Percentiles rank a stretch among this genome's conserved stretches.
Evolutionary conservation across 2,888 invertebrate genomes (phyloP).

Genomic region (Drosophila formosana): DNA sequence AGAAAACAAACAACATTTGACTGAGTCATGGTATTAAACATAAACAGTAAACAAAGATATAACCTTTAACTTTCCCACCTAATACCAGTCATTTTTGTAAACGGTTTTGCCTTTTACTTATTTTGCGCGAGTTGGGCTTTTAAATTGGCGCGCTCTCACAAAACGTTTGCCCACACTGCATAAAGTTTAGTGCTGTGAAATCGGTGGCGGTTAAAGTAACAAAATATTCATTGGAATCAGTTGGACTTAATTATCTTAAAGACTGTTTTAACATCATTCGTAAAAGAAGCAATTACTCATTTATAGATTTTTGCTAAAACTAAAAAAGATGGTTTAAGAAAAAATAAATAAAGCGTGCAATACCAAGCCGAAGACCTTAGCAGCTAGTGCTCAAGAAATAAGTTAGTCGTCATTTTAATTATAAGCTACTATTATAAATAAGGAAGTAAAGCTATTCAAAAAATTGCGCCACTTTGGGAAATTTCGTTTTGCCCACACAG

Average conservation of each 20-base stretch:
- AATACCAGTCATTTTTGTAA: neutral
- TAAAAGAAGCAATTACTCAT: too few relatives aligned
- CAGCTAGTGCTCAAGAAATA: too few relatives aligned
- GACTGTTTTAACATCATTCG: too few relatives aligned
- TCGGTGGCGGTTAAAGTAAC: conserved; percentile 24
- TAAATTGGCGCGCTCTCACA: conserved; percentile 9
- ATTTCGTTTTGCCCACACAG: neutral
- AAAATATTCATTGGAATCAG: neutral
- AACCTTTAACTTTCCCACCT: conserved; percentile 3
- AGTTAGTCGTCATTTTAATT: too few relatives aligned
- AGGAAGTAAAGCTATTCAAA: neutral
- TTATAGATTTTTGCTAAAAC: too few relatives aligned
- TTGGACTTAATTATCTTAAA: too few relatives aligned
- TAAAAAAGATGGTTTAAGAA: too few relatives aligned
- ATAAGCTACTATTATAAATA: too few relatives aligned
- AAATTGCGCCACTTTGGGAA: neutral
- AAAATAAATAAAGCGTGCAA: too few relatives aligned
- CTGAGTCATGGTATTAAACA: conserved; percentile 25
- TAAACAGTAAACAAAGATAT: neutral
- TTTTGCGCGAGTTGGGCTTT: neutral
- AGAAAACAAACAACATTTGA: conserved; percentile 12
- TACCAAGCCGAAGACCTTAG: too few relatives aligned
- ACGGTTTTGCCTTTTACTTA: neutral
- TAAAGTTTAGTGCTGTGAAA: neutral
- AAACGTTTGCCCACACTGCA: conserved; percentile 3